Evolutionary conservation across 2,888 invertebrate species (phyloP).

Genomic region (Orthosia gothica): DNA sequence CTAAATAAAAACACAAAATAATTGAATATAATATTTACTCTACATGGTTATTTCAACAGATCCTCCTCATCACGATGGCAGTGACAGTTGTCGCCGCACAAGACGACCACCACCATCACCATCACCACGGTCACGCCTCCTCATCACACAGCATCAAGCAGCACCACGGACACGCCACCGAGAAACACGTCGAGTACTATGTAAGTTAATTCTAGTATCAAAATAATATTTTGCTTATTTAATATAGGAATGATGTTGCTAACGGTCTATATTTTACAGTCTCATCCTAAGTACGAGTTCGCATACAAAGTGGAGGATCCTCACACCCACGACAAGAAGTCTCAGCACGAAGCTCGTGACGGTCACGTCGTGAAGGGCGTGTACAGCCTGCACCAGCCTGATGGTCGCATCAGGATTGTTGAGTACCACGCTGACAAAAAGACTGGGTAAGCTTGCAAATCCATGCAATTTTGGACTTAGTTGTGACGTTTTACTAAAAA

Average conservation of each 20-base stretch:
- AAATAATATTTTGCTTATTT: not conserved
- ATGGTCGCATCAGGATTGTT: slow-evolving; percentile 83
- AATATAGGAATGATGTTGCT: not conserved
- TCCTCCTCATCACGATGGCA: slow-evolving; percentile 24
- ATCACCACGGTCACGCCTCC: slow-evolving; percentile 72
- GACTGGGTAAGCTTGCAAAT: slow-evolving; percentile 62
- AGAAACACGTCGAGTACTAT: slow-evolving; percentile 62
- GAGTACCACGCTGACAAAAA: slow-evolving; percentile 86
- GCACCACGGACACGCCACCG: slow-evolving; percentile 65
- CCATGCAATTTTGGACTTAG: not conserved
- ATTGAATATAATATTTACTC: too few species aligned
- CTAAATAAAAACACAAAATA: not conserved
- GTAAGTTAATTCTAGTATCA: slow-evolving; percentile 24
- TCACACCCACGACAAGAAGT: slow-evolving; percentile 89
- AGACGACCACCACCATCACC: slow-evolving; percentile 50
- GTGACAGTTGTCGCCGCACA: slow-evolving; percentile 44
- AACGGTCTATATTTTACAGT: slow-evolving; percentile 54
- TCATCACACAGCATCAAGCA: slow-evolving; percentile 77
- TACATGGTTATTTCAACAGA: slow-evolving; percentile 7
- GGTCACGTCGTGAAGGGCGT: slow-evolving; percentile 91
- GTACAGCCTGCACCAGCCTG: slow-evolving; percentile 88
- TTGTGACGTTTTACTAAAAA: not conserved
- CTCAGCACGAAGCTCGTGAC: slow-evolving; percentile 87
- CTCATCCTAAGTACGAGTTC: slow-evolving; percentile 87
- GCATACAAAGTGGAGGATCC: slow-evolving; percentile 87